phyloP scores from a whole-genome alignment of 2,113 vertebrate genomes.

The Caracal caracal region DNA sequence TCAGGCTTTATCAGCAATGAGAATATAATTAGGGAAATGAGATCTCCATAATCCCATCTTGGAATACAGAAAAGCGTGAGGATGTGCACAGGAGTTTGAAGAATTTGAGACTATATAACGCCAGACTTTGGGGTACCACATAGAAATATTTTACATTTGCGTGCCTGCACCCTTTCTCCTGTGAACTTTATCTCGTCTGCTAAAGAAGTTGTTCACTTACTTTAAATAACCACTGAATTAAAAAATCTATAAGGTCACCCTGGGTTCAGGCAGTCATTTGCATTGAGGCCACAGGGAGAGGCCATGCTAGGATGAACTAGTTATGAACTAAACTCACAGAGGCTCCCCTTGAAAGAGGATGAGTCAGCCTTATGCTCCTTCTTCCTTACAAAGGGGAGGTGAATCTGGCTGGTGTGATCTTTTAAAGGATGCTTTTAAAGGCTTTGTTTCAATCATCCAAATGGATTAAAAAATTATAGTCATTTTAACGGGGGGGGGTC shows the following conservation, averaged over 20 bases:
- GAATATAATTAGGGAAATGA: background rate
- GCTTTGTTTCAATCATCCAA: background rate
- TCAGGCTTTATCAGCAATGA: background rate
- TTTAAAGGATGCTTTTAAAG: background rate
- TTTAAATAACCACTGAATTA: conserved; percentile 59
- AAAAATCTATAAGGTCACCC: conserved; percentile 27
- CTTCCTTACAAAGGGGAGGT: background rate
- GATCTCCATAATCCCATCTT: background rate
- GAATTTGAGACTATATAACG: background rate
- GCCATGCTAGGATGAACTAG: background rate
- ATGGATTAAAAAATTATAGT: background rate
- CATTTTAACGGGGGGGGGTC: background rate
- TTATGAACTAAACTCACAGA: background rate
- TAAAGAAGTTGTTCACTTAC: conserved; percentile 1
- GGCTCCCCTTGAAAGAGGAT: background rate
- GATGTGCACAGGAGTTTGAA: background rate
- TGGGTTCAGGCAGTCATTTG: background rate
- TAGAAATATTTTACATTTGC: background rate
- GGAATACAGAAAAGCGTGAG: background rate
- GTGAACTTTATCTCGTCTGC: background rate
- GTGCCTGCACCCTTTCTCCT: background rate
- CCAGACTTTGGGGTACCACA: background rate
- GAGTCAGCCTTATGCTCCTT: background rate
- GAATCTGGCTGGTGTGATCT: background rate
- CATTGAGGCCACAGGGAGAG: background rate